Conservation (phyloP, 2,113 vertebrate genomes). For the Mastomys natalensis region DNA sequence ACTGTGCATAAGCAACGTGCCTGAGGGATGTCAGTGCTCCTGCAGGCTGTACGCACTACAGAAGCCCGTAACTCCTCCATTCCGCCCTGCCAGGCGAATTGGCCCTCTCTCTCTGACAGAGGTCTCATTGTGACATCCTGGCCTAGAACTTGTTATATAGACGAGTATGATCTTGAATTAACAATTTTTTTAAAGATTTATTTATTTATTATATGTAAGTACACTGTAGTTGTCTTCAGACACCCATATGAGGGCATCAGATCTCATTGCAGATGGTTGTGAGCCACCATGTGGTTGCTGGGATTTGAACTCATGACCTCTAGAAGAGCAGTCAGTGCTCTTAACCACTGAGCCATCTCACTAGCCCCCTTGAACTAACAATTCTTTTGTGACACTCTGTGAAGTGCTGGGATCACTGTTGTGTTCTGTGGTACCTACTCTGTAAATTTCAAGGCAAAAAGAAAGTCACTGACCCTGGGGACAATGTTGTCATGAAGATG, state of each 20-base stretch:
- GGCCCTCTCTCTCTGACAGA: neutral
- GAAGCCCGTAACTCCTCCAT: constrained; percentile 58
- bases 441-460: neutral
- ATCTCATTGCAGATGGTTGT: too few species aligned
- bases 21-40: constrained; percentile 15
- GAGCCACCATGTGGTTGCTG: too few species aligned
- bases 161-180: neutral
- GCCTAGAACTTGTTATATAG: neutral
- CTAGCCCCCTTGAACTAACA: neutral
- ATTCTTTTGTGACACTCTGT: neutral
- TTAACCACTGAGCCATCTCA: too few species aligned
- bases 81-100: neutral
- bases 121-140: neutral
- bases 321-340: too few species aligned
- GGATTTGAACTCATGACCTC: too few species aligned
- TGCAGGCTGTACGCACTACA: constrained; percentile 59
- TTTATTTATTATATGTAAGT: too few species aligned
- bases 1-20: neutral
- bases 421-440: neutral
- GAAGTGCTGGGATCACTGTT: neutral
- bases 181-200: neutral
- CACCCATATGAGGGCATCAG: too few species aligned
- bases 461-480: neutral
- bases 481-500: too few species aligned
- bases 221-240: too few species aligned